Base-by-base conservation (phyloP, 2,113 vertebrate species). In the Nyctereutes procyonoides region DNA sequence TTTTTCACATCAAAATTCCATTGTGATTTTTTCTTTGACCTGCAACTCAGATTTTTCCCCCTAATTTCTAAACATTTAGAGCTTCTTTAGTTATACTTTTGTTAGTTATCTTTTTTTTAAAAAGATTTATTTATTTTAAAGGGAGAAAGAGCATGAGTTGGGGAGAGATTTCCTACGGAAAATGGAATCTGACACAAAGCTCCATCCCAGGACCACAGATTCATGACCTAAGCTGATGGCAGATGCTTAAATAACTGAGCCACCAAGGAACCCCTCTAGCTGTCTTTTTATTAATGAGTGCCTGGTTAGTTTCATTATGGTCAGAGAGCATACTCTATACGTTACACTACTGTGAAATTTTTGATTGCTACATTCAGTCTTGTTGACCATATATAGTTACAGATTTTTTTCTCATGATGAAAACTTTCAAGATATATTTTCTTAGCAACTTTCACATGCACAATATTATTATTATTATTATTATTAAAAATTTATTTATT, bases 211-310 rank as follows among this genome's bases (percentile, higher is more conserved):
- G 65, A 69, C 16, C 16, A 32, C 17, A 16, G 16, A 8, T 17
- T n/a, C 65, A n/a, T n/a, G 65, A n/a, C 65, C 65, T 69, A 32
- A n/a, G 65, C 65, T n/a, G 32, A n/a, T n/a, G 65, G 32, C 32
- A n/a, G 32, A 69, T 2, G 9, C 13, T n/a, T 69, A 9, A n/a
- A 8, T 0, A 0, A 69, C 16, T n/a, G 32, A 69, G 32, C 67
- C 67, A n/a, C 32, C 3, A 16, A 69, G 17, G 16, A 8, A 8
- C 16, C 67, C 67, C 74, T 38, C 20, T 20, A 73, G 13, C 83
- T 51, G 58, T 56, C 55, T 83, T 82, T 87, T 84, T 84, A 58
- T n/a, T 83, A 56, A 26, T 89, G 10, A 65, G 32, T 84, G 20
- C 35, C 84, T 93, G 0, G 63, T 80, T 69, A 88, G 74, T 71